Evolutionary conservation across 2,888 invertebrate species (phyloP).

Genomic region (Stramonita haemastoma): DNA sequence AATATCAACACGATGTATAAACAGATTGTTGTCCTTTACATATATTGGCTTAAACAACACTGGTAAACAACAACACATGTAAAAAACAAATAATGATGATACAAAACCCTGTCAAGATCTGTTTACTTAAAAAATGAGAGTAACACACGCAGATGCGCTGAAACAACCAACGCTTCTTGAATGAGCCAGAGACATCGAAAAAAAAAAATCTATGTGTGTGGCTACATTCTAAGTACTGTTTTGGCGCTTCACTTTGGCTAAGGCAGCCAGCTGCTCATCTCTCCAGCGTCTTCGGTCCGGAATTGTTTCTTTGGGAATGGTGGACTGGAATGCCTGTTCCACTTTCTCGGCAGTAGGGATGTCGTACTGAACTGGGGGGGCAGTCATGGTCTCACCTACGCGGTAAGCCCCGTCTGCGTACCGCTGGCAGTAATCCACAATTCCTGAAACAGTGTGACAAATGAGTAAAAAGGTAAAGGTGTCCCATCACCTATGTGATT

Average conservation of each 20-base stretch:
- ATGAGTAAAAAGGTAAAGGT: neutral
- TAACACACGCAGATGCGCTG: too few species aligned
- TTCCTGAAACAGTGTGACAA: slow-evolving; percentile 54
- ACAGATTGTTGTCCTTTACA: too few species aligned
- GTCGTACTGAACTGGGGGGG: slow-evolving; percentile 64
- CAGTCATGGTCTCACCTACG: slow-evolving; percentile 65
- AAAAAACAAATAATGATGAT: too few species aligned
- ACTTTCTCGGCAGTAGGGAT: slow-evolving; percentile 63
- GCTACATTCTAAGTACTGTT: neutral
- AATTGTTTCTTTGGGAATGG: slow-evolving; percentile 67
- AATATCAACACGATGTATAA: too few species aligned
- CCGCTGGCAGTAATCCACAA: slow-evolving; percentile 69
- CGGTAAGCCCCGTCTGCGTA: slow-evolving; percentile 67
- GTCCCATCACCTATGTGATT: too few species aligned
- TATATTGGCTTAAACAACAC: too few species aligned
- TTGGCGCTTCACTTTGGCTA: slow-evolving; percentile 69
- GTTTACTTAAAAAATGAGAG: too few species aligned
- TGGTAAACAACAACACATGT: too few species aligned
- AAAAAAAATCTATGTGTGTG: too few species aligned
- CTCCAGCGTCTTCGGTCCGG: slow-evolving; percentile 70
- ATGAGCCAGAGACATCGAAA: too few species aligned
- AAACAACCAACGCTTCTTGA: too few species aligned
- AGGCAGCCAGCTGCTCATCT: slow-evolving; percentile 69
- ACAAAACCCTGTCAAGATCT: too few species aligned
- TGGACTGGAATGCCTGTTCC: slow-evolving; percentile 57